These are phyloP conservation scores for Elymnias hypermnestra DNA, from an alignment of 1,140 invertebrate species.

Conservation along the genomic window DNA sequence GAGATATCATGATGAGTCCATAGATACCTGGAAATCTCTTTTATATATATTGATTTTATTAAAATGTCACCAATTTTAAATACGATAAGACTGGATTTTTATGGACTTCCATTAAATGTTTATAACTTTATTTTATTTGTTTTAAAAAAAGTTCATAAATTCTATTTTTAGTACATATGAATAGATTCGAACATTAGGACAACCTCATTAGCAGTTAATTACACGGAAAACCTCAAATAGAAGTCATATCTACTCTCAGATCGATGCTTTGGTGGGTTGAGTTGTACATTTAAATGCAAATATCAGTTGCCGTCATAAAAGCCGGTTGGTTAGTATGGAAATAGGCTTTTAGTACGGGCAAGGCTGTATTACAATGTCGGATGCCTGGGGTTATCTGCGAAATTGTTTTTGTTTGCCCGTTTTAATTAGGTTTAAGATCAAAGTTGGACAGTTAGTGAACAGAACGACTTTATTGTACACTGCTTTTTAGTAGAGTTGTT, in stretches of 20 bases:
- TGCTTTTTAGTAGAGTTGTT: too few relatives aligned
- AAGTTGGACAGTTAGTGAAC: constrained; percentile 9
- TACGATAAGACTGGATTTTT: too few relatives aligned
- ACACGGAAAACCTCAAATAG: not conserved
- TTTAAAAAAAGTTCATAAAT: too few relatives aligned
- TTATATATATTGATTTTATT: too few relatives aligned
- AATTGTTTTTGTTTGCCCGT: constrained; percentile 26
- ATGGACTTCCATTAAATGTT: too few relatives aligned
- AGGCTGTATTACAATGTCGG: constrained; percentile 12
- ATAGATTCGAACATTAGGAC: too few relatives aligned
- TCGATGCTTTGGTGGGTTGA: not conserved
- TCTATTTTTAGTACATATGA: too few relatives aligned
- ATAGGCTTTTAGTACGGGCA: constrained; percentile 3
- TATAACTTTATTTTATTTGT: too few relatives aligned
- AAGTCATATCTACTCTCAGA: not conserved
- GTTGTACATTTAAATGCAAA: not conserved
- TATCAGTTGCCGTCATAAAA: constrained; percentile 8
- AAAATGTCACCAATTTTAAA: too few relatives aligned
- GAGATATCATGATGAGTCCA: too few relatives aligned
- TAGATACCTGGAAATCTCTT: too few relatives aligned
- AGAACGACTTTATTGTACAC: not conserved
- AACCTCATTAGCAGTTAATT: too few relatives aligned
- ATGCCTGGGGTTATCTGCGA: constrained; percentile 21
- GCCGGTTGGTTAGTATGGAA: constrained; percentile 15
- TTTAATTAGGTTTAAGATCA: constrained; percentile 23